Evolutionary conservation across 2,113 vertebrate genomes (phyloP).

Genomic region (Microtus ochrogaster): DNA sequence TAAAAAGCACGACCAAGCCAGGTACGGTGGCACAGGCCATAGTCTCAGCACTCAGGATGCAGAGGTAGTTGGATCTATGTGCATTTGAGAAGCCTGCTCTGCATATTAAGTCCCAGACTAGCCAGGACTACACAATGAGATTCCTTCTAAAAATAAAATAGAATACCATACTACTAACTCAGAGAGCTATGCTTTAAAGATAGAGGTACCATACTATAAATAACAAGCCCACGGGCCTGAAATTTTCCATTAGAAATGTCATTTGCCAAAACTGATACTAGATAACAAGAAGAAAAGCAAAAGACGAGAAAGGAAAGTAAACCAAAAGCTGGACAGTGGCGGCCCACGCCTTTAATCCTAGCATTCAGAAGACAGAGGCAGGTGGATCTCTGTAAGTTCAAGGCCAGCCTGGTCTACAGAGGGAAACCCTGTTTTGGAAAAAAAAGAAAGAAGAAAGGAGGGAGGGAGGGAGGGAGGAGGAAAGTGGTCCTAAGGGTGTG

Average conservation of each 20-base stretch:
- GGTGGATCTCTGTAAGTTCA: background rate
- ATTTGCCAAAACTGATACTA: background rate
- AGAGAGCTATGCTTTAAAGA: background rate
- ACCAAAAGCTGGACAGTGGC: background rate
- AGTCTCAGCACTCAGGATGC: too few species aligned
- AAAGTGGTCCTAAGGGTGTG: background rate
- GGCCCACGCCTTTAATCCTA: background rate
- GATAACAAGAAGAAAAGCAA: background rate
- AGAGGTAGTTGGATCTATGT: too few species aligned
- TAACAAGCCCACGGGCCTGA: background rate
- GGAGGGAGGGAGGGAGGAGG: rapidly evolving
- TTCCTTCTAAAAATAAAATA: background rate
- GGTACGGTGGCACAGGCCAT: background rate
- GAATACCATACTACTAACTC: background rate
- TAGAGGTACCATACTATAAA: background rate
- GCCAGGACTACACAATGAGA: background rate
- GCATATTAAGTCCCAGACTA: too few species aligned
- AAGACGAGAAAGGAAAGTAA: background rate
- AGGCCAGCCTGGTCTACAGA: background rate
- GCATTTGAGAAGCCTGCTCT: too few species aligned
- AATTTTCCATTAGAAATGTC: background rate
- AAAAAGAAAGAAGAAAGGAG: background rate
- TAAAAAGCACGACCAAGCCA: background rate
- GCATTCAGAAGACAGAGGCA: background rate
- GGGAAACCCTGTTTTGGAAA: background rate